Evolutionary conservation across 2,888 invertebrate genomes (phyloP), one percentile per base, ranked within the genome.

Genomic region (Mactromeris polynyma): DNA sequence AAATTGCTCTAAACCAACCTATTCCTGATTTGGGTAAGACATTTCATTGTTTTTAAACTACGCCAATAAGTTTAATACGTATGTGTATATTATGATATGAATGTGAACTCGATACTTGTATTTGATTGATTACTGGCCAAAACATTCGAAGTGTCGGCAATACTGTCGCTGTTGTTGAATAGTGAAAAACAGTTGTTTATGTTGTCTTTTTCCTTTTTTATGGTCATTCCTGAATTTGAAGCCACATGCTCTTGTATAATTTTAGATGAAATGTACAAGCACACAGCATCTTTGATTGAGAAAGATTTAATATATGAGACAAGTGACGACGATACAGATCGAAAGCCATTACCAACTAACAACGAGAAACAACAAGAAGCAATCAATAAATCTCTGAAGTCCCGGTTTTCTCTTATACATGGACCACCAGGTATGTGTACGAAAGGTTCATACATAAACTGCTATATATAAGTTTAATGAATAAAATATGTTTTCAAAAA

Each of bases 391-490:
- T 93, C 94, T 26, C 54, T 94, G 7, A 89, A 64, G 19, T 86
- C 89, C 2, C 89, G 90, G 36, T 92, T 94, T 81, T 83, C 92
- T 3, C 89, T 94, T 9, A 94, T 94, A 26, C 93, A 94, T 79
- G 94, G 94, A n/a, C 94, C 94, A 9, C 94, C 94, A 91, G 94
- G 94, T 94, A 83, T 42, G 6, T 54, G 19, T 31, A 14, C 21
- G 11, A 1, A 3, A 33, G 31, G 33, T 33, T 17, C 11, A 73
- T 33, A 36, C 78, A 26, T 6, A 64, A 64, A 64, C 26, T 11
- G 26, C 46, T 1, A 17, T 11, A 17, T 46, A 46, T 46, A 17
- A 3, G 14, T 46, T 46, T 46, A n/a, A 17, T 46, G 11, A 17
- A 46, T 14, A 2, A 1, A 7, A 9, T 46, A 11, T 46, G 6